Percentiles rank a stretch among this genome's conserved stretches.
Evolutionary conservation across 2,113 vertebrate genomes (phyloP).

Genomic region (Phoxinus phoxinus): DNA sequence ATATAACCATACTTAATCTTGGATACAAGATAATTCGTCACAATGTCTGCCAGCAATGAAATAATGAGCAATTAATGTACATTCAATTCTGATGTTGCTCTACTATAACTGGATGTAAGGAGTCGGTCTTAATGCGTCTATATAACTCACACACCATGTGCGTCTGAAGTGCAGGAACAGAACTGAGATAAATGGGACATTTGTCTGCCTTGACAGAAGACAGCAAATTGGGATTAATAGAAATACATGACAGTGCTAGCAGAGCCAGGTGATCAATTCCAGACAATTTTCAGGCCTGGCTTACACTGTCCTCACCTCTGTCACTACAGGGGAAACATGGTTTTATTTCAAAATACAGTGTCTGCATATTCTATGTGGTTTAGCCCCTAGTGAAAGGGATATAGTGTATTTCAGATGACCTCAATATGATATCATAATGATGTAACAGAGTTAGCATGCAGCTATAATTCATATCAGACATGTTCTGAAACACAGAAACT

Average conservation of each 20-base stretch:
- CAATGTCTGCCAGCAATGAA: background rate
- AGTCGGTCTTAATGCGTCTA: background rate
- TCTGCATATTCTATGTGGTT: background rate
- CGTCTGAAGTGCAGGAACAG: background rate
- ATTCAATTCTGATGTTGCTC: background rate
- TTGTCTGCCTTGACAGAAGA: constrained; percentile 24
- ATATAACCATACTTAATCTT: background rate
- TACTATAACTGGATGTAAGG: background rate
- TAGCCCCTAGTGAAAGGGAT: no score
- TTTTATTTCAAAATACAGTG: background rate
- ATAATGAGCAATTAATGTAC: constrained; percentile 11
- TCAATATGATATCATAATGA: constrained; percentile 31
- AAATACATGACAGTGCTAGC: constrained; percentile 24
- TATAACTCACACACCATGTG: constrained; percentile 8
- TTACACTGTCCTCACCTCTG: background rate
- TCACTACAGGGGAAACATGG: background rate
- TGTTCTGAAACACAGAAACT: constrained; percentile 15
- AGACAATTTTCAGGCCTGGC: constrained; percentile 27
- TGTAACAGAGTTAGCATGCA: constrained; percentile 1
- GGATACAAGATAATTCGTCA: background rate
- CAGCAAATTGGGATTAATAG: constrained; percentile 55
- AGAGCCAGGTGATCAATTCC: constrained; percentile 26
- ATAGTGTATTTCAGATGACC: constrained; percentile 20
- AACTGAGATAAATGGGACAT: constrained; percentile 52
- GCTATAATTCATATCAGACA: background rate